These are phyloP conservation scores for Psittacula echo DNA, from an alignment of 2,797 vertebrate species.

Conservation along the genomic window DNA sequence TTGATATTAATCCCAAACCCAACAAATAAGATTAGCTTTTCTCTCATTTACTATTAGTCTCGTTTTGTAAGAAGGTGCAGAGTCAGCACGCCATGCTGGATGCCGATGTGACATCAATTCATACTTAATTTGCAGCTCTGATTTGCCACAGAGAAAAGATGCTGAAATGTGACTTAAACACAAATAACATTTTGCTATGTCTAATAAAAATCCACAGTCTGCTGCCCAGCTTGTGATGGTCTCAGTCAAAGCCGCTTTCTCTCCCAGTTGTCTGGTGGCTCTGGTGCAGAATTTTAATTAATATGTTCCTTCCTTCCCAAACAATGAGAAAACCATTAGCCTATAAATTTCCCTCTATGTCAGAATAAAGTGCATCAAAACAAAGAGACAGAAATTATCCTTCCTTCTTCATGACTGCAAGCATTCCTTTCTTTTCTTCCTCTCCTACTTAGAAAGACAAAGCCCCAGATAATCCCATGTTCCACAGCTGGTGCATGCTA, in stretches of 20 bases:
- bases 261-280: background rate
- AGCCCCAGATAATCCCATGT: slow-evolving; percentile 9
- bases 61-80: background rate
- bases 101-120: background rate
- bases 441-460: slow-evolving; percentile 20
- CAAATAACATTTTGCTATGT: background rate
- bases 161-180: background rate
- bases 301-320: slow-evolving; percentile 9
- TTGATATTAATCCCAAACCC: background rate
- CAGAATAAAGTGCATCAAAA: slow-evolving; percentile 14
- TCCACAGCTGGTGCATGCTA: background rate
- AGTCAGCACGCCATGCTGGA: background rate
- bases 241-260: background rate
- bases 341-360: background rate
- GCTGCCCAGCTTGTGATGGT: background rate
- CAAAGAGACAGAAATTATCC: background rate
- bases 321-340: slow-evolving; percentile 16
- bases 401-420: background rate
- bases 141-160: background rate
- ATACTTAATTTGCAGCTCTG: background rate
- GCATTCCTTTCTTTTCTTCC: background rate
- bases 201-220: background rate
- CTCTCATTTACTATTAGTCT: background rate
- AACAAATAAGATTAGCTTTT: background rate
- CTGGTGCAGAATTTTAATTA: slow-evolving; percentile 23